These are phyloP conservation scores for Albula glossodonta DNA, from an alignment of 2,113 vertebrate species.

Conservation along the genomic window DNA sequence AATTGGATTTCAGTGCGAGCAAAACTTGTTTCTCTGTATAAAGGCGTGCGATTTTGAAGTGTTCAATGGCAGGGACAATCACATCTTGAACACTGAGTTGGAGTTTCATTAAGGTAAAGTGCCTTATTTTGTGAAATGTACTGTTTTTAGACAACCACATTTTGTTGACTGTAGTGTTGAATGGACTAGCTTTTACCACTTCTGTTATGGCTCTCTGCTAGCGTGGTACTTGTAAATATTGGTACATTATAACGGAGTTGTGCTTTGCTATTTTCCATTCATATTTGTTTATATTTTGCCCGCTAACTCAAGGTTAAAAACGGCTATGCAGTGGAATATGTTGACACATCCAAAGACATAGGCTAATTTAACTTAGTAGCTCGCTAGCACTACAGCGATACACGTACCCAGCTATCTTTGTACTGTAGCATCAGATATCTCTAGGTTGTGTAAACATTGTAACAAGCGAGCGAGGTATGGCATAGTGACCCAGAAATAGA, in stretches of 20 bases:
- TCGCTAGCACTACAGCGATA: neutral
- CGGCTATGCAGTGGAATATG: neutral
- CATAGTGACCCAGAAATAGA: constrained; percentile 46
- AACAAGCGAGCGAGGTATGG: constrained; percentile 29
- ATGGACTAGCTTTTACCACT: constrained; percentile 46
- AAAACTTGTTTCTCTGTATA: constrained; percentile 18
- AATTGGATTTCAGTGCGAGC: constrained; percentile 24
- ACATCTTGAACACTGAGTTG: neutral
- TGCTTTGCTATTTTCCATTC: constrained; percentile 27
- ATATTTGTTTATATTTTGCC: neutral
- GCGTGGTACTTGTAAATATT: constrained; percentile 28
- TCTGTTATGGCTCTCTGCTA: constrained; percentile 42
- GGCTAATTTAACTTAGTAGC: neutral
- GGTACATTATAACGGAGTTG: constrained; percentile 11
- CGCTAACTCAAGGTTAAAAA: neutral
- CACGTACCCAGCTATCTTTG: constrained; percentile 1
- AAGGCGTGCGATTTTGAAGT: neutral
- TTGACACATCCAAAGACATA: neutral
- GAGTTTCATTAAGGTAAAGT: constrained; percentile 27
- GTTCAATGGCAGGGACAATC: constrained; percentile 14
- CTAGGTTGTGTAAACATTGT: constrained; percentile 28
- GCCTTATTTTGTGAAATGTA: neutral
- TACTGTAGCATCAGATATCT: constrained; percentile 2
- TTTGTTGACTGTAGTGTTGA: constrained; percentile 12
- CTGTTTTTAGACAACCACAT: neutral